These are phyloP conservation scores for Drosophila sproati DNA, from an alignment of 1,140 invertebrate genomes.

Conservation along the genomic window DNA sequence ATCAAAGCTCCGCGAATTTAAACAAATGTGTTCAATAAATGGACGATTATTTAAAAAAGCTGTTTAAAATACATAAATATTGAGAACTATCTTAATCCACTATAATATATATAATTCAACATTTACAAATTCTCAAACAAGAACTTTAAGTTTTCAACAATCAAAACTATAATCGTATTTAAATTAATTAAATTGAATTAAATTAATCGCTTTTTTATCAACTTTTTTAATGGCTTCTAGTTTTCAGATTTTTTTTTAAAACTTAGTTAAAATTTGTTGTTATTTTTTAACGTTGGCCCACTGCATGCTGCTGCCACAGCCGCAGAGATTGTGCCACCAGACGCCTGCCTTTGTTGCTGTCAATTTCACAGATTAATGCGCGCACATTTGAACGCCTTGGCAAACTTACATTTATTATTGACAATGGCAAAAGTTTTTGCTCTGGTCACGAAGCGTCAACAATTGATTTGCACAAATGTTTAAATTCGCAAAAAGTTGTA, in stretches of 20 bases:
- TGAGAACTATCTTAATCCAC: too few species aligned
- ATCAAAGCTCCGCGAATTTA: neutral
- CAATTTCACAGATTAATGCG: slow-evolving; percentile 80
- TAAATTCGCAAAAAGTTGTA: slow-evolving; percentile 57
- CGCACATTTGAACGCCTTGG: slow-evolving; percentile 61
- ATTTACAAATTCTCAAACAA: too few species aligned
- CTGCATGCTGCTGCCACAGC: neutral
- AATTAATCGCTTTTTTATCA: too few species aligned
- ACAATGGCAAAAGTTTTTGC: slow-evolving; percentile 69
- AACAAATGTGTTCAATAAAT: neutral
- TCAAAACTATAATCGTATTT: too few species aligned
- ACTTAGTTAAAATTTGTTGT: neutral
- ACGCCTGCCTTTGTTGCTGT: slow-evolving; percentile 47
- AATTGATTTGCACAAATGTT: slow-evolving; percentile 67
- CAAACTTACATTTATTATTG: slow-evolving; percentile 74
- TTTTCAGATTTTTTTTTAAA: too few species aligned
- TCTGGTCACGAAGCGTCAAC: slow-evolving; percentile 55
- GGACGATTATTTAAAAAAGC: too few species aligned
- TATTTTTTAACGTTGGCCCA: neutral
- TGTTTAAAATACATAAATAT: too few species aligned
- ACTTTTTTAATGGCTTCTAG: too few species aligned
- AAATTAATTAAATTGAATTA: too few species aligned
- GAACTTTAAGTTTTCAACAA: too few species aligned
- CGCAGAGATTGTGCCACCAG: slow-evolving; percentile 3
- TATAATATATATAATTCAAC: too few species aligned